Evolutionary conservation across 1,140 invertebrate genomes (phyloP).

Genomic region (Saccostrea cuccullata): DNA sequence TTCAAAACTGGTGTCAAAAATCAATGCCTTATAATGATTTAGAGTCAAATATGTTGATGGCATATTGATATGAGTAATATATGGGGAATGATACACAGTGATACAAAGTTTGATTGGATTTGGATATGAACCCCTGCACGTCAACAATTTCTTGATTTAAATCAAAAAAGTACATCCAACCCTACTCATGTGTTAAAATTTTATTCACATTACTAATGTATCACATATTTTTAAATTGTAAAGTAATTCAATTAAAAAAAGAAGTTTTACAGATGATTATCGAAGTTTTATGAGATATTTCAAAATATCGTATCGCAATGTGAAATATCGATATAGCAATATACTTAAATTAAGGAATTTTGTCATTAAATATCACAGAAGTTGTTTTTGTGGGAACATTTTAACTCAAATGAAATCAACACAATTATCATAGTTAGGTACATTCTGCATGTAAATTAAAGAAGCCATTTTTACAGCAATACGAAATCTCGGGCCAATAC

Average conservation of each 20-base stretch:
- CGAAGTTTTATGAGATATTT: neutral
- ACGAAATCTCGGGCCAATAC: too few species aligned
- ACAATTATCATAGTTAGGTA: too few species aligned
- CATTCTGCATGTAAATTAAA: too few species aligned
- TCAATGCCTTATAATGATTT: neutral
- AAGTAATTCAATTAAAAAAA: neutral
- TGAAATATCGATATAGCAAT: too few species aligned
- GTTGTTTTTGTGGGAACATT: too few species aligned
- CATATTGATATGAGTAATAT: neutral
- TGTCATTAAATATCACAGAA: too few species aligned
- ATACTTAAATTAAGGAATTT: too few species aligned
- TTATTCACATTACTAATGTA: neutral
- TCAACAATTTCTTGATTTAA: neutral
- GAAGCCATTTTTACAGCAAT: too few species aligned
- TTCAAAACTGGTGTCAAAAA: neutral
- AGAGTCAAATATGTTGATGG: neutral
- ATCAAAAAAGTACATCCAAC: neutral
- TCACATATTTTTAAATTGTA: neutral
- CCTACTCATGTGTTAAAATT: neutral
- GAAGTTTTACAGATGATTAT: neutral
- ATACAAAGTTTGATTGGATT: slow-evolving; percentile 3
- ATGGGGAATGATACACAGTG: neutral
- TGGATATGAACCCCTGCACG: neutral
- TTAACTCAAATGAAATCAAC: too few species aligned
- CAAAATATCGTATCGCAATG: too few species aligned